These are phyloP conservation scores for Callipepla californica DNA, from an alignment of 2,113 vertebrate species.

Conservation along the genomic window DNA sequence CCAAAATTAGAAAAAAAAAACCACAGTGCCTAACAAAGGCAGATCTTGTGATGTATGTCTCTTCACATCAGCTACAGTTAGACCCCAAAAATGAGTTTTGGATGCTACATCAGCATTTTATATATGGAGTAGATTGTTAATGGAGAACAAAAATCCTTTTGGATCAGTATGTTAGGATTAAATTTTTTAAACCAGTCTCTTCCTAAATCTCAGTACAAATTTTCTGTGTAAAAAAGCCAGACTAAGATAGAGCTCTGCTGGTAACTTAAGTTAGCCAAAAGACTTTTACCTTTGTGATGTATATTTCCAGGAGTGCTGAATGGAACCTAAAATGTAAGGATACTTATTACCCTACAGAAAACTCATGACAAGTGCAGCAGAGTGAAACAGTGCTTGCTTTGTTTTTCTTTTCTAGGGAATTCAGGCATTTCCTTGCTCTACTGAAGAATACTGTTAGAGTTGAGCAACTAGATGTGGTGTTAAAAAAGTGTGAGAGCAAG, in stretches of 20 bases:
- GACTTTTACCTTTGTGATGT: not conserved
- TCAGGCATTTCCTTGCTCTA: not conserved
- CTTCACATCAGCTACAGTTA: not conserved
- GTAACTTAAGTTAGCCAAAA: not conserved
- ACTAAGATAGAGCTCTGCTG: not conserved
- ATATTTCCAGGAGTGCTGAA: not conserved
- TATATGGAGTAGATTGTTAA: not conserved
- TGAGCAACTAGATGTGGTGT: not conserved
- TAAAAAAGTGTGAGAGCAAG: not conserved
- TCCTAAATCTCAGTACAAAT: not conserved
- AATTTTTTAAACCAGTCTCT: not conserved
- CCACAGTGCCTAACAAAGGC: not conserved
- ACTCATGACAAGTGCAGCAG: not conserved
- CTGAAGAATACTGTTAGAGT: not conserved
- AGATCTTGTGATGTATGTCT: not conserved
- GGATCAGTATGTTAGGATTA: not conserved
- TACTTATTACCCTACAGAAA: conserved; percentile 2
- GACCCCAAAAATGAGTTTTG: not conserved
- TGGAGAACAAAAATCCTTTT: not conserved
- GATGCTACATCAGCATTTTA: not conserved
- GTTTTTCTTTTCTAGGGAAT: not conserved
- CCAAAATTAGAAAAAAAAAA: not conserved
- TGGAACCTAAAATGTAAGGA: not conserved
- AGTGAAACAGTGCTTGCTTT: not conserved
- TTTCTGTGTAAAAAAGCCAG: not conserved